Conservation (phyloP, 2,113 vertebrate species). For the Embiotoca jacksoni region DNA sequence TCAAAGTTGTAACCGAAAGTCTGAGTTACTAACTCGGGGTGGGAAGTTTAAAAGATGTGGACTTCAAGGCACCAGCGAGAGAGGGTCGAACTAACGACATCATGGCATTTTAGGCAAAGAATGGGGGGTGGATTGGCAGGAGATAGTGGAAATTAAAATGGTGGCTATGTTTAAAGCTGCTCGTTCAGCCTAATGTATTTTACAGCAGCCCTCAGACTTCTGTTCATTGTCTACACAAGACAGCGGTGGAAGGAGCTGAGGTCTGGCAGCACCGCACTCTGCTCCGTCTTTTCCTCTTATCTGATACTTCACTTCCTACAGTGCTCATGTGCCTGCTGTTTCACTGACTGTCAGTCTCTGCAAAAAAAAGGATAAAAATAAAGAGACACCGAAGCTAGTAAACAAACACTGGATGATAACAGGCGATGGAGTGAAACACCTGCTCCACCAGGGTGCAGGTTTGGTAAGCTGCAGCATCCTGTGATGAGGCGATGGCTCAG, state of each 20-base stretch:
- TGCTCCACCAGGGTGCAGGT: constrained; percentile 7
- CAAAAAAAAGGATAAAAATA: background rate
- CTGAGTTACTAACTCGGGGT: too few species aligned
- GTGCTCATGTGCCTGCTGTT: background rate
- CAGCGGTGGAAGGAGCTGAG: constrained; percentile 2
- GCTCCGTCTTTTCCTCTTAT: background rate
- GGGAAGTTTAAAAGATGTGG: too few species aligned
- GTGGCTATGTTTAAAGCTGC: background rate
- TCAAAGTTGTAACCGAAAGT: too few species aligned
- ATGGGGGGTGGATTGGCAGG: background rate
- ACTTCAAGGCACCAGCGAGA: too few species aligned
- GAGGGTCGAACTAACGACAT: too few species aligned
- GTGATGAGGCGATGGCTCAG: constrained; percentile 20
- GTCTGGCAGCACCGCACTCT: constrained; percentile 1
- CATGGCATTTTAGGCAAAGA: too few species aligned
- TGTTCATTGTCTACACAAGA: background rate
- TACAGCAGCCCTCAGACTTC: background rate
- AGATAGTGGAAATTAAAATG: background rate
- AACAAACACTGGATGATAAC: background rate
- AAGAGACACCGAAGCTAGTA: background rate
- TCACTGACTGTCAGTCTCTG: background rate
- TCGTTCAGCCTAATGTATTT: background rate
- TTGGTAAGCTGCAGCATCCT: constrained; percentile 8
- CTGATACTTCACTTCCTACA: constrained; percentile 6
- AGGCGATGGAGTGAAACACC: background rate